phyloP scores from a whole-genome alignment of 2,888 invertebrate species.

The Clitarchus hookeri region DNA sequence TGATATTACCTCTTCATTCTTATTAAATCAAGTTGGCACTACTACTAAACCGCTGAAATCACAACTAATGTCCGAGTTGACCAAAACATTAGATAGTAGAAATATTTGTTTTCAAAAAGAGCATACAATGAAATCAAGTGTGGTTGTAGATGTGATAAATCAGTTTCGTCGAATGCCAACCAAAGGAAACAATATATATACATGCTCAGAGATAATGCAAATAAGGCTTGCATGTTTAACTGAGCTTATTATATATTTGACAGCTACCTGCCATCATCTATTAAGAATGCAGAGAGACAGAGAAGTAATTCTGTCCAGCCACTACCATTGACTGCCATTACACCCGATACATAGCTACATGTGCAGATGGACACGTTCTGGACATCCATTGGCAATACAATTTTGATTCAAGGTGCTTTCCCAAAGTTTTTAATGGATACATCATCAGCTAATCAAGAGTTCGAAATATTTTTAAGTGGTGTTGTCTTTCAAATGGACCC shows the following conservation, averaged over 20 bases:
- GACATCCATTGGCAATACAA: not conserved
- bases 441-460: not conserved
- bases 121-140: not conserved
- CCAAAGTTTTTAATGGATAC: not conserved
- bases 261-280: not conserved
- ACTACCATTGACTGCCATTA: conserved; percentile 4
- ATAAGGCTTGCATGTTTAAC: not conserved
- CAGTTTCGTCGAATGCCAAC: not conserved
- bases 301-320: not conserved
- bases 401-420: not conserved
- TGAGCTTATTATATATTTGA: not conserved
- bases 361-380: not conserved
- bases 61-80: not conserved
- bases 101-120: conserved; percentile 2
- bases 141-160: conserved; percentile 17
- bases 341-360: not conserved
- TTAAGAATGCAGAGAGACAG: not conserved
- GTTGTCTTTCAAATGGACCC: not conserved
- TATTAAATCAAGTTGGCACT: not conserved
- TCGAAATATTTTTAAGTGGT: not conserved
- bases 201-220: not conserved
- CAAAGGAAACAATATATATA: not conserved
- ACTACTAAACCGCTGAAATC: not conserved
- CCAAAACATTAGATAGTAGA: not conserved
- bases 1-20: not conserved